Percentiles rank a stretch among this genome's conserved stretches.
Evolutionary conservation across 2,888 invertebrate species (phyloP).

Genomic region (Torymus tubicola): DNA sequence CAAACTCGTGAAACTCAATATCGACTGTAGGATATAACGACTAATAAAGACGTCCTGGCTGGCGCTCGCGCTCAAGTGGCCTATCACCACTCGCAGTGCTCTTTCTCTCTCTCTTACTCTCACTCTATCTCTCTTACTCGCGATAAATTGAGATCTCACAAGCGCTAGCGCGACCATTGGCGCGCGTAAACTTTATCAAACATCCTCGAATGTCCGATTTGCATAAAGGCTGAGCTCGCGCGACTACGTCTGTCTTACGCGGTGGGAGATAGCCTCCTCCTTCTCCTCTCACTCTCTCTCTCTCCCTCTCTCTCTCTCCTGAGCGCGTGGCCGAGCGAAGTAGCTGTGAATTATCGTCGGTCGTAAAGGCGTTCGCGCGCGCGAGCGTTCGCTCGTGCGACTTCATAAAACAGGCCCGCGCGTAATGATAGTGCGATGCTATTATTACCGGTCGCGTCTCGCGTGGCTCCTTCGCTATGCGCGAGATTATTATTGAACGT

Average conservation of each 20-base stretch:
- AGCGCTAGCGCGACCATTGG: background rate
- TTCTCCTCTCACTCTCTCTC: too few species aligned
- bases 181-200: constrained; percentile 41
- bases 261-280: background rate
- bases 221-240: constrained; percentile 26
- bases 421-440: constrained; percentile 64
- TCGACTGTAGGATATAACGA: constrained; percentile 21
- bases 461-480: background rate
- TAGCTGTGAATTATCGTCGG: constrained; percentile 49
- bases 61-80: constrained; percentile 9
- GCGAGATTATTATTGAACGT: constrained; percentile 40
- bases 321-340: constrained; percentile 14
- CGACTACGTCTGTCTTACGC: constrained; percentile 19
- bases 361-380: constrained; percentile 53
- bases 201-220: constrained; percentile 25
- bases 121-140: background rate
- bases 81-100: constrained; percentile 2
- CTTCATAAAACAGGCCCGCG: constrained; percentile 64
- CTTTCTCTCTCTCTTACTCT: background rate
- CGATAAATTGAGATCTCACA: constrained; percentile 15
- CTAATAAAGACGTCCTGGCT: constrained; percentile 36
- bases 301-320: background rate
- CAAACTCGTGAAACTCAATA: constrained; percentile 34
- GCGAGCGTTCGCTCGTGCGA: constrained; percentile 59
- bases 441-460: constrained; percentile 57